Conservation (phyloP, 2,888 invertebrate genomes). For the Drosophila parthenogenetica region DNA sequence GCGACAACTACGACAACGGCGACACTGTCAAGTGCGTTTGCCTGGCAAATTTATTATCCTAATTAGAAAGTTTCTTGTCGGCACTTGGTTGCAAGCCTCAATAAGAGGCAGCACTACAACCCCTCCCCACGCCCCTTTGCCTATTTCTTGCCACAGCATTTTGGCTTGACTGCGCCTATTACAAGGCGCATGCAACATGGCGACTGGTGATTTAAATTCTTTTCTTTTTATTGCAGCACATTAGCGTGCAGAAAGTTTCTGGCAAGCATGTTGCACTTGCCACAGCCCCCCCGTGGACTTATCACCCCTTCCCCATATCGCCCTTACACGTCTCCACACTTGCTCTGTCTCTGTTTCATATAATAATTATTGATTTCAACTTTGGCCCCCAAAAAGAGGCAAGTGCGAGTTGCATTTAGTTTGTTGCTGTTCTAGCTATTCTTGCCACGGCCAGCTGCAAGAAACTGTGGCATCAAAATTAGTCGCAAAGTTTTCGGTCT, state of each 20-base stretch:
- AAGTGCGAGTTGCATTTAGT: constrained; percentile 15
- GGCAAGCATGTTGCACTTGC: constrained; percentile 75
- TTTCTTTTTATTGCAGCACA: constrained; percentile 65
- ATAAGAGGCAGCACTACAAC: constrained; percentile 14
- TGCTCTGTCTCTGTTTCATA: constrained; percentile 37
- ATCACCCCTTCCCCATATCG: background rate
- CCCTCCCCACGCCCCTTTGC: background rate
- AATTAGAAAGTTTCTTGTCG: constrained; percentile 82
- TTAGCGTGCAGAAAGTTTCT: constrained; percentile 74
- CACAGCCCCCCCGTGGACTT: constrained; percentile 13
- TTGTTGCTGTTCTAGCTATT: constrained; percentile 19
- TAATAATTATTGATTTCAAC: constrained; percentile 77
- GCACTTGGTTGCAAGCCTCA: constrained; percentile 63
- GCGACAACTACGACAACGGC: constrained; percentile 52
- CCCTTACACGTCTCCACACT: constrained; percentile 30
- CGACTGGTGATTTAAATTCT: constrained; percentile 63
- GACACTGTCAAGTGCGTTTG: constrained; percentile 77
- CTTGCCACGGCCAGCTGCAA: constrained; percentile 38
- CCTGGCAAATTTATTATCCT: constrained; percentile 82
- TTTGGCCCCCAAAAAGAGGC: constrained; percentile 47
- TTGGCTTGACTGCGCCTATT: constrained; percentile 35
- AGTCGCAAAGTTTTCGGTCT: constrained; percentile 54
- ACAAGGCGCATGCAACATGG: constrained; percentile 67
- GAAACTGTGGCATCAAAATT: constrained; percentile 58
- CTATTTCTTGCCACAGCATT: constrained; percentile 2